A percentile compares a stretch with the other conserved stretches of the same genome.
Evolutionary conservation across 2,888 invertebrate genomes (phyloP).

Genomic region (Tanytarsus gracilentus): DNA sequence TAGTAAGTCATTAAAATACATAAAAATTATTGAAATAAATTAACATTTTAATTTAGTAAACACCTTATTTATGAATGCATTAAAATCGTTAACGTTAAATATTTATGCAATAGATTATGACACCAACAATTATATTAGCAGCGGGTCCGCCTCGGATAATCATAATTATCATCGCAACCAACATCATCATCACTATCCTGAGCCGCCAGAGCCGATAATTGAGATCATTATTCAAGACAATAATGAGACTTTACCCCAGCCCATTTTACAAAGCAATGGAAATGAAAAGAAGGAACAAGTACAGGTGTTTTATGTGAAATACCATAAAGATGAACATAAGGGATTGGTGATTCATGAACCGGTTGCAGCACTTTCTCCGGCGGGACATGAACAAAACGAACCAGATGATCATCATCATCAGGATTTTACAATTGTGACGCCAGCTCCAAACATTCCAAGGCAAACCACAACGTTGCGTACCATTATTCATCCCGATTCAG

Average conservation of each 20-base stretch:
- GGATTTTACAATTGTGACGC: slow-evolving; percentile 46
- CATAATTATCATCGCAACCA: too few relatives aligned
- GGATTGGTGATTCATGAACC: slow-evolving; percentile 67
- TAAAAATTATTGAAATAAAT: not conserved
- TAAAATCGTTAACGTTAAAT: too few relatives aligned
- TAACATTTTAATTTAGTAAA: too few relatives aligned
- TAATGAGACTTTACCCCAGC: slow-evolving; percentile 60
- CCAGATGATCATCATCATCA: slow-evolving; percentile 43
- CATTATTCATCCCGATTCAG: slow-evolving; percentile 78
- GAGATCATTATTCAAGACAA: slow-evolving; percentile 88
- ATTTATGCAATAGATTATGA: slow-evolving; percentile 19
- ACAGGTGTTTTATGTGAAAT: slow-evolving; percentile 85
- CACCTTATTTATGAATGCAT: not conserved
- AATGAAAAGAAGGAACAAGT: slow-evolving; percentile 70
- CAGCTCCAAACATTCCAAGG: slow-evolving; percentile 45
- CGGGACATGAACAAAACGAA: slow-evolving; percentile 52
- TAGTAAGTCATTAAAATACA: slow-evolving; percentile 9
- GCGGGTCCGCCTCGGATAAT: slow-evolving; percentile 9
- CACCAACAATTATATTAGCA: slow-evolving; percentile 19
- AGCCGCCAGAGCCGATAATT: slow-evolving; percentile 81
- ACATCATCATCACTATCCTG: slow-evolving; percentile 49
- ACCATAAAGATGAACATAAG: slow-evolving; percentile 71
- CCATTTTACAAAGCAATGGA: slow-evolving; percentile 40
- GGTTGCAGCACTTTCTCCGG: slow-evolving; percentile 66
- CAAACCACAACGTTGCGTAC: slow-evolving; percentile 72